phyloP scores from a whole-genome alignment of 2,113 vertebrate genomes.

The Amazona vittata region DNA sequence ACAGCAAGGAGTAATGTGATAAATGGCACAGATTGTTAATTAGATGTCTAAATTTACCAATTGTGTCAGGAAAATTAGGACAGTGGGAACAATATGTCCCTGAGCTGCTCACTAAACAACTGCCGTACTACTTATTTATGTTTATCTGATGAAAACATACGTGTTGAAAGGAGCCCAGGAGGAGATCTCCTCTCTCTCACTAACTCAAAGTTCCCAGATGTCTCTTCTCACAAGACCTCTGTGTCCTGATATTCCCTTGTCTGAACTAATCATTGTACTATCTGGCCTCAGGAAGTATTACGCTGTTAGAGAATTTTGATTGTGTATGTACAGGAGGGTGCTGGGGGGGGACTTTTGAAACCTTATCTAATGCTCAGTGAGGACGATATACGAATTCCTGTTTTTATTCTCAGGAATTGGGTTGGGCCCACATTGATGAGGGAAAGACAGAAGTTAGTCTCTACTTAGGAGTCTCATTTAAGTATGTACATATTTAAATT shows the following conservation, averaged over 20 bases:
- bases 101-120: conserved; percentile 50
- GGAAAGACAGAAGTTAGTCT: not conserved
- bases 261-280: conserved; percentile 3
- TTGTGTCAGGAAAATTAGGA: conserved; percentile 60
- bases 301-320: not conserved
- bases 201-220: not conserved
- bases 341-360: not conserved
- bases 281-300: not conserved
- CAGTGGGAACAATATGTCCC: conserved; percentile 49
- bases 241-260: conserved; percentile 49
- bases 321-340: not conserved
- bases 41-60: conserved; percentile 60
- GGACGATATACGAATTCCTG: not conserved
- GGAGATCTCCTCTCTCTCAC: not conserved
- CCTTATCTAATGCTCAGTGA: not conserved
- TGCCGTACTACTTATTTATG: conserved; percentile 51
- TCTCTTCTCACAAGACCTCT: not conserved
- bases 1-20: not conserved
- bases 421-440: not conserved
- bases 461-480: not conserved
- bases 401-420: not conserved
- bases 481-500: not conserved
- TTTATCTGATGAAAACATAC: conserved; percentile 34
- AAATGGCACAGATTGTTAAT: conserved; percentile 54
- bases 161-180: not conserved